Conservation (phyloP, 2,888 invertebrate species). For the Hypolimnas misippus region DNA sequence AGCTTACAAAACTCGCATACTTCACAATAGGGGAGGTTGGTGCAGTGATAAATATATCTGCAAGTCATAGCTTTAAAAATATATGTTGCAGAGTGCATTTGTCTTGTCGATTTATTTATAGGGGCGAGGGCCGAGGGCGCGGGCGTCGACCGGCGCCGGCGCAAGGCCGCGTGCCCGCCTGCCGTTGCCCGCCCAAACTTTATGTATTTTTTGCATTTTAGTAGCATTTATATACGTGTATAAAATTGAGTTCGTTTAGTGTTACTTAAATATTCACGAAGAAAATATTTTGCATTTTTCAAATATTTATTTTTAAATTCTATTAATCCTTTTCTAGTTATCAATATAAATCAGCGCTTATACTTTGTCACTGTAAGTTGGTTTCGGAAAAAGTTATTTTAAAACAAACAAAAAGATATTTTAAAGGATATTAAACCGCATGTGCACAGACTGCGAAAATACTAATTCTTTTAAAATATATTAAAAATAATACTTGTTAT, state of each 20-base stretch:
- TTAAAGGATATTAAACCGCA: too few relatives aligned
- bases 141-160: constrained; percentile 50
- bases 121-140: constrained; percentile 53
- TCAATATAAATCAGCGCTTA: too few relatives aligned
- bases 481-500: too few relatives aligned
- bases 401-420: too few relatives aligned
- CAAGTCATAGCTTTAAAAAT: constrained; percentile 61
- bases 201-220: constrained; percentile 19
- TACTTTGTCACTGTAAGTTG: too few relatives aligned
- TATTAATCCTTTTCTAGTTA: too few relatives aligned
- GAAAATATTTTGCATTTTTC: too few relatives aligned
- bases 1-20: constrained; percentile 3
- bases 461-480: too few relatives aligned
- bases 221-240: constrained; percentile 12
- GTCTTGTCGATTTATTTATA: constrained; percentile 72
- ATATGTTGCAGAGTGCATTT: constrained; percentile 65
- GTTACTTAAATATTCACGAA: too few relatives aligned
- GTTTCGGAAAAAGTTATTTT: too few relatives aligned
- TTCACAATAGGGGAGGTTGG: constrained; percentile 39
- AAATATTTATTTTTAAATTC: too few relatives aligned
- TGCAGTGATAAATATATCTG: constrained; percentile 51
- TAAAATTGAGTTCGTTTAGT: background rate
- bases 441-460: too few relatives aligned
- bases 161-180: constrained; percentile 44
- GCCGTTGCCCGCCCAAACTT: constrained; percentile 41